Evolutionary conservation across 2,888 invertebrate genomes (phyloP).

Genomic region (Mimachlamys varia): DNA sequence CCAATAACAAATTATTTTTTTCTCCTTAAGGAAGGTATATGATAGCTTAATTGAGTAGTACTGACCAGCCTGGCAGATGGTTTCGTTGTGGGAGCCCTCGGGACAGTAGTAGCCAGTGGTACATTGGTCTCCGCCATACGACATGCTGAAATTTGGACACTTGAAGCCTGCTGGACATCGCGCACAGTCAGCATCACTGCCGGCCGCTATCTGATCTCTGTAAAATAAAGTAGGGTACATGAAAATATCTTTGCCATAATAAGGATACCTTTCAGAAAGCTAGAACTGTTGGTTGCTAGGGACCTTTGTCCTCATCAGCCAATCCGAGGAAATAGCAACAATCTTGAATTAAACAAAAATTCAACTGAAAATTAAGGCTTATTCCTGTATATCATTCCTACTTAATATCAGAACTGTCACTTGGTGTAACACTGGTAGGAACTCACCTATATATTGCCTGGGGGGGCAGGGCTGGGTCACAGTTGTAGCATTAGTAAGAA

Average conservation of each 20-base stretch:
- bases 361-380: no score
- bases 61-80: conserved; percentile 76
- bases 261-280: no score
- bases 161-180: conserved; percentile 77
- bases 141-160: conserved; percentile 76
- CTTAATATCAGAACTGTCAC: not conserved
- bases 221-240: not conserved
- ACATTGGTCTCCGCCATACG: conserved; percentile 75
- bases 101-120: conserved; percentile 76
- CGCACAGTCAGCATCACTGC: conserved; percentile 69
- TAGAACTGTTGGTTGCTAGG: no score
- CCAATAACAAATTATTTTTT: no score
- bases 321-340: no score
- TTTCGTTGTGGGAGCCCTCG: conserved; percentile 70
- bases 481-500: not conserved
- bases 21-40: no score
- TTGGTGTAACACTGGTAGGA: not conserved
- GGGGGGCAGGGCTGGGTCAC: not conserved
- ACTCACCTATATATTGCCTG: not conserved
- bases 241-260: no score
- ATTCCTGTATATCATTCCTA: no score
- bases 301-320: no score
- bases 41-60: not conserved
- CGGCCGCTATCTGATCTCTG: conserved; percentile 71
- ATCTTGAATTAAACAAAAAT: no score